Percentiles rank a stretch among this genome's conserved stretches.
These are phyloP conservation scores for Diaprepes abbreviatus DNA, from an alignment of 2,888 invertebrate species.

Conservation along the genomic window DNA sequence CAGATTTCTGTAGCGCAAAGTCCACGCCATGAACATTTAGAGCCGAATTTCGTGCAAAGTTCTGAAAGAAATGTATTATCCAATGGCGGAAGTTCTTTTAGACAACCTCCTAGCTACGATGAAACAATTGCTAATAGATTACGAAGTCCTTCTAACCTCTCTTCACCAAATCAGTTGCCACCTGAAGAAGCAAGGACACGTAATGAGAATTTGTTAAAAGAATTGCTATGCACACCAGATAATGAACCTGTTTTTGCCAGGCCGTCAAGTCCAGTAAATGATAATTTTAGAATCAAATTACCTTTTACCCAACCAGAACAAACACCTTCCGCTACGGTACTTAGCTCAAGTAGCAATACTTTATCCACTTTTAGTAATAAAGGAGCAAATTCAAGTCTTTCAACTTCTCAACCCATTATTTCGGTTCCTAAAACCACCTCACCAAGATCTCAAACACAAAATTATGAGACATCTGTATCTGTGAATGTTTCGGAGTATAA, in stretches of 20 bases:
- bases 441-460: no score
- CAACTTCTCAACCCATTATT: no score
- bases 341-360: background rate
- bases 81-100: background rate
- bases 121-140: background rate
- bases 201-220: slow-evolving; percentile 13
- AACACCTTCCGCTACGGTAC: background rate
- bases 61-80: background rate
- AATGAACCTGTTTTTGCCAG: background rate
- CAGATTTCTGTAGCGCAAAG: background rate
- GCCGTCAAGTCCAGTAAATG: background rate
- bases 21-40: background rate
- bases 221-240: background rate
- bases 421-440: no score
- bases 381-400: no score
- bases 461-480: no score
- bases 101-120: background rate
- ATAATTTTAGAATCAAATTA: slow-evolving; percentile 17
- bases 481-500: no score
- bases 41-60: background rate
- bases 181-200: background rate
- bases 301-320: slow-evolving; percentile 11
- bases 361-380: background rate
- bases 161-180: background rate
- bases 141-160: background rate